Evolutionary conservation across 2,888 invertebrate species (phyloP), one percentile per base, ranked within the genome.

Genomic region (Laspeyria flexula): DNA sequence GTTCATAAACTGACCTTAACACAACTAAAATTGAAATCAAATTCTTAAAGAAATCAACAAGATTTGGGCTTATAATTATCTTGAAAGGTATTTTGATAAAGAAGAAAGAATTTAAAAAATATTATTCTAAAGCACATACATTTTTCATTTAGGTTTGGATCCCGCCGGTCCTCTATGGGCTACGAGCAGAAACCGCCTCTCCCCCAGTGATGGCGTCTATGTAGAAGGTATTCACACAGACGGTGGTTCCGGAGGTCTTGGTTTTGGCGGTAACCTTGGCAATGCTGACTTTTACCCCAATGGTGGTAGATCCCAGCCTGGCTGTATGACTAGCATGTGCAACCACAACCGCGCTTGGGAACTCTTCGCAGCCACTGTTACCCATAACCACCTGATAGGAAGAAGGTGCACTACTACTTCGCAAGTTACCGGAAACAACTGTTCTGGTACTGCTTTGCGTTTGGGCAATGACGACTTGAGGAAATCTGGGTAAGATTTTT

Each of bases 271-370:
- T 0, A 68, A 83, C 1, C 76, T 93, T 2, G 93, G 90, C 0
- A 82, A 92, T 51, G 93, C 79, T 3, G 94, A 94, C 73, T 94
- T 94, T 76, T 94, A 90, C 84, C 93, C 93, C 10, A 94, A 94
- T 55, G 86, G 89, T 30, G 94, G 94, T 1, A 71, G 40, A 16
- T 63, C 62, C 6, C 84, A 86, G 48, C 83, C 85, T 2, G 82
- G 79, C 0, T 86, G 85, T 27, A 1, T 59, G 1, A 73, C 73
- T n/a, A 62, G 60, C 15, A 9, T 78, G 4, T 86, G 86, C 54
- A 75, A 77, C 48, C 85, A 85, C 54, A 74, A 76, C 41, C 75
- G 83, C 3, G 74, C 85, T 0, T 85, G 79, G 79, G 65, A 79
- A 43, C 40, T 79, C 0, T 86, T 83, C 12, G 79, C 75, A 1